Evolutionary conservation across 1,140 invertebrate genomes (phyloP).

Genomic region (Drosophila rhopaloa): DNA sequence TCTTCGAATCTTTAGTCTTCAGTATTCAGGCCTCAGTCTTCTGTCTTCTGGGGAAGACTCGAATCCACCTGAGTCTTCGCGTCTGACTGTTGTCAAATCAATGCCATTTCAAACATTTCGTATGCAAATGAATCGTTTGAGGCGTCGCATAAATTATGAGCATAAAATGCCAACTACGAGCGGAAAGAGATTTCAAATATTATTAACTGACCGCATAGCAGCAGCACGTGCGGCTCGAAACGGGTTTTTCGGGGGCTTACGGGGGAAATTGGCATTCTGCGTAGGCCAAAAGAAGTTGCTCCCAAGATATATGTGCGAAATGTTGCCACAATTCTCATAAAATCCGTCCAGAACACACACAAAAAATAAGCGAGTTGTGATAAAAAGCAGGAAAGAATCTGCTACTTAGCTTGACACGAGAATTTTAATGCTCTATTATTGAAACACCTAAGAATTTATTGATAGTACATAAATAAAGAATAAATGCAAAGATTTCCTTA

Average conservation of each 20-base stretch:
- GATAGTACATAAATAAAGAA: no score
- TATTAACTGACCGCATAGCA: conserved; percentile 18
- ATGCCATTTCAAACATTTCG: conserved; percentile 78
- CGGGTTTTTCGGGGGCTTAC: conserved; percentile 13
- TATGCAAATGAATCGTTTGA: conserved; percentile 71
- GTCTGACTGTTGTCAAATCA: conserved; percentile 68
- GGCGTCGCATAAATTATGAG: conserved; percentile 70
- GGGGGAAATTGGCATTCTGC: conserved; percentile 18
- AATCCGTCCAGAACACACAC: conserved; percentile 14
- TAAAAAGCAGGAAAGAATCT: conserved; percentile 7
- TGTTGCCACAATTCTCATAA: conserved; percentile 41
- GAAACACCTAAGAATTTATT: background rate
- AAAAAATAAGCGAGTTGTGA: conserved; percentile 9
- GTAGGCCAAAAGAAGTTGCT: conserved; percentile 36
- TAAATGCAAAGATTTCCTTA: no score
- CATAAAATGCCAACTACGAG: conserved; percentile 70
- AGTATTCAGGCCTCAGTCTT: conserved; percentile 1
- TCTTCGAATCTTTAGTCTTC: background rate
- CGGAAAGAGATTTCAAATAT: conserved; percentile 26
- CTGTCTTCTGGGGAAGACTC: conserved; percentile 7
- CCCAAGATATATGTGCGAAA: conserved; percentile 43
- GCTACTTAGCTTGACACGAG: background rate
- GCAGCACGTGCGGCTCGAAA: conserved; percentile 54
- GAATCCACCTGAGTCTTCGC: conserved; percentile 34
- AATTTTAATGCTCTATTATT: background rate